Conservation (phyloP, 2,113 vertebrate genomes). For the Puffinus mauretanicus region DNA sequence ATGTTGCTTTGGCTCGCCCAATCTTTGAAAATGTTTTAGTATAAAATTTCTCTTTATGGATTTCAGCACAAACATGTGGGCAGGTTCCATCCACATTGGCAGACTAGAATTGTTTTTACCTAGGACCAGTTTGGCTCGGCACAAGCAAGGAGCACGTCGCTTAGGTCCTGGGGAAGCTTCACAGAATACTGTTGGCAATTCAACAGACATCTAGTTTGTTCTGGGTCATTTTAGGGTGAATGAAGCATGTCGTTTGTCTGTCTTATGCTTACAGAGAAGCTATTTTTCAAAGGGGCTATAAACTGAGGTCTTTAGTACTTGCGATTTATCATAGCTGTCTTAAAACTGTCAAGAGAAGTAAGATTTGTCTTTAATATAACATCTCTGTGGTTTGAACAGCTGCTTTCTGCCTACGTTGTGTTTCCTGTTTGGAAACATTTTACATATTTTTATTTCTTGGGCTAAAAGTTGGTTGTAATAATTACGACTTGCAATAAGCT, state of each 20-base stretch:
- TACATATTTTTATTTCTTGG: not conserved
- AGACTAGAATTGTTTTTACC: not conserved
- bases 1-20: not conserved
- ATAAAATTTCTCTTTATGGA: not conserved
- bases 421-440: not conserved
- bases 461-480: not conserved
- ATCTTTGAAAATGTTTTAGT: not conserved
- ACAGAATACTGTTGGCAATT: not conserved
- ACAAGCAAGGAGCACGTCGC: fast-evolving
- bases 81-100: fast-evolving
- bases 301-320: not conserved
- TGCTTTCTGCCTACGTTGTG: not conserved
- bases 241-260: not conserved
- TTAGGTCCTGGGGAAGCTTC: not conserved
- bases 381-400: not conserved
- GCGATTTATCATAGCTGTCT: not conserved
- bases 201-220: not conserved
- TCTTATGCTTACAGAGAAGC: not conserved
- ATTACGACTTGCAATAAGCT: not conserved
- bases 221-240: not conserved
- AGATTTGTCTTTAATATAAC: not conserved
- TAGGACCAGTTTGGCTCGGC: not conserved
- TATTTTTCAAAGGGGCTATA: not conserved
- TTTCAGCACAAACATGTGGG: not conserved
- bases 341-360: not conserved